Conservation (phyloP, 92 coral and sea anemone species). For the Virgularia gustaviana region DNA sequence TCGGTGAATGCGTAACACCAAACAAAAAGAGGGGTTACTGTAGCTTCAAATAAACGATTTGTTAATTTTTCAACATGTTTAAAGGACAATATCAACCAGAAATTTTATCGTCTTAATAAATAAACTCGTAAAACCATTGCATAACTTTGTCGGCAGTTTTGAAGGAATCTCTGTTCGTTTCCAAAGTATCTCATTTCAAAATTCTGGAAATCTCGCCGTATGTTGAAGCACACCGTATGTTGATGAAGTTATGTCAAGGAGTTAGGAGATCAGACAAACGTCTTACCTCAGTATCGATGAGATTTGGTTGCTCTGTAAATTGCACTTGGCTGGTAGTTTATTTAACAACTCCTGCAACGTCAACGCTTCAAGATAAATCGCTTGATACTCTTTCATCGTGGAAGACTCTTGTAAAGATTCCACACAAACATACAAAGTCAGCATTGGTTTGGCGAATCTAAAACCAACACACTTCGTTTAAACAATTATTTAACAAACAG, state of each 20-base stretch:
- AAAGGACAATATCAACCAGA: too few species aligned
- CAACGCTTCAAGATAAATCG: slow-evolving; percentile 76
- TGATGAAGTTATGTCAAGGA: too few species aligned
- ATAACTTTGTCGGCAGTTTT: too few species aligned
- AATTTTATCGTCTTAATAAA: too few species aligned
- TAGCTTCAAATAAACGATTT: not conserved
- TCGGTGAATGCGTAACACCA: not conserved
- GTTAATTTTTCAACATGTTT: not conserved
- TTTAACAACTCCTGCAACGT: slow-evolving; percentile 63
- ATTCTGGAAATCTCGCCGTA: too few species aligned
- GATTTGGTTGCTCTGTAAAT: slow-evolving; percentile 68
- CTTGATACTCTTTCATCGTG: slow-evolving; percentile 92
- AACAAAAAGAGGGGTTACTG: not conserved
- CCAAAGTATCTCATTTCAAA: too few species aligned
- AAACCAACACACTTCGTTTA: too few species aligned
- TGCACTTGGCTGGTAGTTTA: slow-evolving; percentile 76
- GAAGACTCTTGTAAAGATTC: slow-evolving; percentile 87
- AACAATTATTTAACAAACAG: not conserved
- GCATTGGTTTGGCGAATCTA: slow-evolving; percentile 78
- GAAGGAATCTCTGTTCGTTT: too few species aligned
- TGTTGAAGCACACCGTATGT: too few species aligned
- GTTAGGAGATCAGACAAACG: not conserved
- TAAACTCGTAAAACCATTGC: too few species aligned
- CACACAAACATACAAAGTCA: slow-evolving; percentile 84
- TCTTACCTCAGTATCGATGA: slow-evolving; percentile 79